Base-by-base conservation (phyloP, 2,113 vertebrate genomes). In the Cyprinodon tularosa region DNA sequence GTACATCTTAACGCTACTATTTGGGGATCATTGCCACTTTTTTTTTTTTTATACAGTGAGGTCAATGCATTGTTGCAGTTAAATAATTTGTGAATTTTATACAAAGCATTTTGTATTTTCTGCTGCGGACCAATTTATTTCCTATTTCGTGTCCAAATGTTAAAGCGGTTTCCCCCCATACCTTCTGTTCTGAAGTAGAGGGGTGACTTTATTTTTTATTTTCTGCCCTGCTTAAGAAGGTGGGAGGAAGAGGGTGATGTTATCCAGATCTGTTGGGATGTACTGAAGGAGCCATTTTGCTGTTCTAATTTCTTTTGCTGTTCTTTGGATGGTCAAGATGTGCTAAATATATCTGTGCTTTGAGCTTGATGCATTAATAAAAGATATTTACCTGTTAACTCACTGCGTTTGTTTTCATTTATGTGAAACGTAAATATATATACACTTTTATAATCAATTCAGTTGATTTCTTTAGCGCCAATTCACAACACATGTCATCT, bases 261-360 rank as follows among this genome's bases (percentile, higher is more conserved):
- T 85, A 78, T 68, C 3, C 88, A 86, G 86, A 85, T 68, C 79
- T 83, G 75, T 87, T 80, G 64, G 81, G 83, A 89, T 86, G 91
- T 82, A 84, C 79, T 86, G 82, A 92, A 86, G 73, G 88, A 88
- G 71, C 92, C 90, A 89, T 80, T 84, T 93, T 92, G 90, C 93
- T 89, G 86, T 94, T 94, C 76, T 87, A 90, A 89, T 93, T 92
- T 86, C 87, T 94, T 92, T 94, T 94, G 93, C 94, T 90, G 86
- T 93, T 94, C 93, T 88, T 92, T 93, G 91, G 84, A 93, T 93
- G 87, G 90, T 94, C 93, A 93, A 94, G 92, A 94, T 95, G 93
- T 94, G 94, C 94, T 95, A 84, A 92, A 92, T 94, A 90, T 93
- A 94, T 94, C 92, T 94, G 94, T 95, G 91, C 92, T 93, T 84